Conservation (phyloP, 2,888 invertebrate genomes). For the Dinocampus coccinellae region DNA sequence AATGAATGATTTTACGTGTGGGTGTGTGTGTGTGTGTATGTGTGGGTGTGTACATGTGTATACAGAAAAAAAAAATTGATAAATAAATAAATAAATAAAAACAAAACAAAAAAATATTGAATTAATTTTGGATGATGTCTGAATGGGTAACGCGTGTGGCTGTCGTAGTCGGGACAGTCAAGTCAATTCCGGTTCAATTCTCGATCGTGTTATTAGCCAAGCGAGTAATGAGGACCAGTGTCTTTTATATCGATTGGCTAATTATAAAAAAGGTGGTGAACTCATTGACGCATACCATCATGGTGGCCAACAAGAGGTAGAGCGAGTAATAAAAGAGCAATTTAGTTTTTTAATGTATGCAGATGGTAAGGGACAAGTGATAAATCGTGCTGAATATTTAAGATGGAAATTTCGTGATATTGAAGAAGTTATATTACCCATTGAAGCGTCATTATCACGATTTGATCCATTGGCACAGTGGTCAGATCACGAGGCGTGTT, state of each 20-base stretch:
- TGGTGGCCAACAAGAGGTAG: conserved; percentile 87
- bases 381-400: conserved; percentile 89
- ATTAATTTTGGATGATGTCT: conserved; percentile 51
- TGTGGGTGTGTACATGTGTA: too few species aligned
- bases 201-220: conserved; percentile 91
- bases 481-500: conserved; percentile 94
- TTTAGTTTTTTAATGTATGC: conserved; percentile 91
- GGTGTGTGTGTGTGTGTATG: too few species aligned
- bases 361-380: conserved; percentile 85
- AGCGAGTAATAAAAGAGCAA: conserved; percentile 86
- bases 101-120: not conserved
- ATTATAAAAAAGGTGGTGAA: conserved; percentile 93
- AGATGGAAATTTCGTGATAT: conserved; percentile 92
- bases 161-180: conserved; percentile 65
- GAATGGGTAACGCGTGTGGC: conserved; percentile 67
- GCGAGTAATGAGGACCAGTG: conserved; percentile 89
- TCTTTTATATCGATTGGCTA: conserved; percentile 87
- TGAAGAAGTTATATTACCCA: conserved; percentile 84
- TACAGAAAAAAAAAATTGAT: too few species aligned
- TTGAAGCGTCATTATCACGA: conserved; percentile 86
- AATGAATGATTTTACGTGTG: not conserved
- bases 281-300: conserved; percentile 88
- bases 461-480: conserved; percentile 91
- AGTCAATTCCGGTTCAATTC: conserved; percentile 79
- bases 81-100: conserved; percentile 2